Evolutionary conservation across 2,113 vertebrate genomes (phyloP).

Genomic region (Carlito syrichta): DNA sequence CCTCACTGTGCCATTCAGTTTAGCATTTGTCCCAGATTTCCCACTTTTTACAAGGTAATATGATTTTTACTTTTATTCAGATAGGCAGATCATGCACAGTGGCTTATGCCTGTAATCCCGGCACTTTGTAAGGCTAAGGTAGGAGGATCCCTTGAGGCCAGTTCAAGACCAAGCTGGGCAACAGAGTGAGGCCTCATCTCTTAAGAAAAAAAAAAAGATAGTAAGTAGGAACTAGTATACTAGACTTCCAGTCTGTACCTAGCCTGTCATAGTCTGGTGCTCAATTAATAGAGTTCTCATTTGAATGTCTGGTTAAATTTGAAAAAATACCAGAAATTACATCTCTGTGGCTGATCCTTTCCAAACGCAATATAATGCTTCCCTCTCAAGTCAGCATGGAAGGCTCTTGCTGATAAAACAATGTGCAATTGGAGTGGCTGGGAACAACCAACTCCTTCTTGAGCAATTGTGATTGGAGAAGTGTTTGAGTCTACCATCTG

Average conservation of each 20-base stretch:
- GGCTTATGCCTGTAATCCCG: too few relatives aligned
- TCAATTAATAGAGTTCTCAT: neutral
- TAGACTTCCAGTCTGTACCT: neutral
- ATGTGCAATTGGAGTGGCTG: neutral
- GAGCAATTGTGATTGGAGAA: neutral
- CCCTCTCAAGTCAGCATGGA: neutral
- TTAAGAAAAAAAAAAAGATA: neutral
- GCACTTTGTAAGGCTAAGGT: too few relatives aligned
- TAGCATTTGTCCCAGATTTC: neutral
- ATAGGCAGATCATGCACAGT: too few relatives aligned
- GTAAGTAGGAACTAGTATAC: neutral
- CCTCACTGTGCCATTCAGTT: neutral
- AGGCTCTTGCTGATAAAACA: neutral
- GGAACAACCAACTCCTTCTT: neutral
- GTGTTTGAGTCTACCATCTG: neutral
- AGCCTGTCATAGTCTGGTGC: neutral
- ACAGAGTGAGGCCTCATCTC: too few relatives aligned
- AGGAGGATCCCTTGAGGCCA: too few relatives aligned
- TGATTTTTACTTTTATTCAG: neutral
- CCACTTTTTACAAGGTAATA: neutral
- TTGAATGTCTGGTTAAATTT: neutral
- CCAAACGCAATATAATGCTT: neutral
- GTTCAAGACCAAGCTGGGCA: too few relatives aligned
- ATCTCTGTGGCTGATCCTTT: neutral
- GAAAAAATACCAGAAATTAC: neutral